Evolutionary conservation across 2,797 vertebrate species (phyloP).

Genomic region (Channallabes apus): DNA sequence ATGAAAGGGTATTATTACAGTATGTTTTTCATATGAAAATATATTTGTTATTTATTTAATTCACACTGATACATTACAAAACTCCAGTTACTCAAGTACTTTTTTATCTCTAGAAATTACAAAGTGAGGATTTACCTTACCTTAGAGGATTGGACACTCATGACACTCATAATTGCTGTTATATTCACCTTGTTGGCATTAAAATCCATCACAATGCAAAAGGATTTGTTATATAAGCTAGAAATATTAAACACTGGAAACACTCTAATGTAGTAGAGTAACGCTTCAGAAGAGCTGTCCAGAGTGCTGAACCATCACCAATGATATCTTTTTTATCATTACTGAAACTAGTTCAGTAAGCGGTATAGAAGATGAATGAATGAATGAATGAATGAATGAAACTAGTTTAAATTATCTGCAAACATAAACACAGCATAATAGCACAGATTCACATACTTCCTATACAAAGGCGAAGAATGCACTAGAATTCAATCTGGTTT

Average conservation of each 20-base stretch:
- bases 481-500: neutral
- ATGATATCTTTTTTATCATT: neutral
- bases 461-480: neutral
- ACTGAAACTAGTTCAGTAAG: neutral
- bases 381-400: too few species aligned
- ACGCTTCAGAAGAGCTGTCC: conserved; percentile 42
- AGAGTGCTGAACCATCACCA: conserved; percentile 48
- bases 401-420: neutral
- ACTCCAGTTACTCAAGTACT: neutral
- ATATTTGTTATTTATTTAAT: neutral
- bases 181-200: neutral
- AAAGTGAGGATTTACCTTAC: neutral
- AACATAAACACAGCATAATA: neutral
- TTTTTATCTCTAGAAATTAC: neutral
- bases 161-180: neutral
- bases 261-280: neutral
- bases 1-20: neutral
- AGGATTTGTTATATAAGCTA: neutral
- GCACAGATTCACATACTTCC: neutral
- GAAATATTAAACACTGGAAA: neutral
- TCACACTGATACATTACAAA: neutral
- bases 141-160: neutral
- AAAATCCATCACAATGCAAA: neutral
- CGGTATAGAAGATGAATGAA: too few species aligned
- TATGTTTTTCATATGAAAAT: neutral